Evolutionary conservation across 2,888 invertebrate species (phyloP).

Genomic region (Caenorhabditis zanzibari): DNA sequence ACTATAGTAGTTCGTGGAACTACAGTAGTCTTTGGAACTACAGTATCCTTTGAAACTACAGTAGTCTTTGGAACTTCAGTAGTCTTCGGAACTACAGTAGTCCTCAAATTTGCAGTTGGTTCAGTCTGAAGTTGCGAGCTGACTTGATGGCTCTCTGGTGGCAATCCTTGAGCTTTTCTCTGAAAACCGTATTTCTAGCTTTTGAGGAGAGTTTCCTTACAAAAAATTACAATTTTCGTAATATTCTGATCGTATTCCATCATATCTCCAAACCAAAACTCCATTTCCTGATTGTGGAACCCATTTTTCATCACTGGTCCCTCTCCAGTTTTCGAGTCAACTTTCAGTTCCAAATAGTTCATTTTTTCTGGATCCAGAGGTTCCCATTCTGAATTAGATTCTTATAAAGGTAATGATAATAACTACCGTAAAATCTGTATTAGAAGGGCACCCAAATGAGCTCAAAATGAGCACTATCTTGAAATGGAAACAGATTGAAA

Average conservation of each 20-base stretch:
- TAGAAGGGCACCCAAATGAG: too few species aligned
- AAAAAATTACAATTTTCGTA: slow-evolving; percentile 17
- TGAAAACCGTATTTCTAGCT: background rate
- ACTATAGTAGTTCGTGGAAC: background rate
- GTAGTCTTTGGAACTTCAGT: background rate
- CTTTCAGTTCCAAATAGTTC: slow-evolving; percentile 52
- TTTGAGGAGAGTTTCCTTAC: background rate
- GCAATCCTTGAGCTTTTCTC: slow-evolving; percentile 13
- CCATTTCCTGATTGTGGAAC: slow-evolving; percentile 33
- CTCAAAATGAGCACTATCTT: too few species aligned
- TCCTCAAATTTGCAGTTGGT: background rate
- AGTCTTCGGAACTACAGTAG: background rate
- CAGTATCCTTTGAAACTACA: background rate
- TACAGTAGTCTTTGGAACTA: too few species aligned
- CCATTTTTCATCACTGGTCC: slow-evolving; percentile 39
- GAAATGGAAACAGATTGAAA: too few species aligned
- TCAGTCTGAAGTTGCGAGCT: background rate
- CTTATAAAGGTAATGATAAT: background rate
- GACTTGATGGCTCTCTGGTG: slow-evolving; percentile 8
- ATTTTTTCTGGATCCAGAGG: slow-evolving; percentile 21
- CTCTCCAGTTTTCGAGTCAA: slow-evolving; percentile 10
- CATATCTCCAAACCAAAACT: slow-evolving; percentile 51
- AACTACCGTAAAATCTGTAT: too few species aligned
- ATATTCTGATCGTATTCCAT: slow-evolving; percentile 20
- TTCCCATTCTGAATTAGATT: slow-evolving; percentile 58